Conservation (phyloP, 2,113 vertebrate genomes). For the Ammodramus savannarum region DNA sequence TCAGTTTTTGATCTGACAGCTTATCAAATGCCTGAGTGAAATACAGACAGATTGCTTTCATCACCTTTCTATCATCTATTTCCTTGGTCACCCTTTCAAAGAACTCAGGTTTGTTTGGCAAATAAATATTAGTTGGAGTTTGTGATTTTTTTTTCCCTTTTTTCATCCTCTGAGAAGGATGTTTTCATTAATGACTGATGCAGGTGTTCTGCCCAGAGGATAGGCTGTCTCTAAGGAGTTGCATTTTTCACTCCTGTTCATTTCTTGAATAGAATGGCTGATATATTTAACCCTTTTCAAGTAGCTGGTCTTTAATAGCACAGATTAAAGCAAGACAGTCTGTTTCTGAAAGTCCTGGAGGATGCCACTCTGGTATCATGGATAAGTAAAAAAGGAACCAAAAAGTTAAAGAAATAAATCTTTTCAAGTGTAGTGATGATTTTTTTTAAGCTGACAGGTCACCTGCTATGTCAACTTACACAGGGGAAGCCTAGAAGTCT, state of each 20-base stretch:
- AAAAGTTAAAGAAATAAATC: background rate
- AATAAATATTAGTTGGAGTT: background rate
- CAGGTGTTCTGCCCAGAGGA: background rate
- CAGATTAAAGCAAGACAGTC: background rate
- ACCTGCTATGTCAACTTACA: background rate
- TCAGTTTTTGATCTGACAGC: slow-evolving; percentile 19
- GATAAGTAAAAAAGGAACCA: background rate
- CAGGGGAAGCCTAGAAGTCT: background rate
- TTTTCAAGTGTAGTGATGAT: background rate
- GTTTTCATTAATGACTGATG: background rate
- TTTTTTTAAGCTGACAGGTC: background rate
- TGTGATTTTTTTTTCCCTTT: background rate
- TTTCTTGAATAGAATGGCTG: background rate
- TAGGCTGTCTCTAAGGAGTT: background rate
- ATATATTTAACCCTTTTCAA: background rate
- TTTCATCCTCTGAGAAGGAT: background rate
- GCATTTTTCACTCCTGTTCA: background rate
- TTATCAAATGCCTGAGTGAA: background rate
- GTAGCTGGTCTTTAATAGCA: background rate
- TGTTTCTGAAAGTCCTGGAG: background rate
- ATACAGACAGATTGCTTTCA: slow-evolving; percentile 15
- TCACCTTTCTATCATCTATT: slow-evolving; percentile 6
- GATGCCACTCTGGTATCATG: background rate
- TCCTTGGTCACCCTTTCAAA: slow-evolving; percentile 21
- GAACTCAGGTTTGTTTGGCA: background rate